Conservation (phyloP, 2,888 invertebrate species). For the Chirona hameri region DNA sequence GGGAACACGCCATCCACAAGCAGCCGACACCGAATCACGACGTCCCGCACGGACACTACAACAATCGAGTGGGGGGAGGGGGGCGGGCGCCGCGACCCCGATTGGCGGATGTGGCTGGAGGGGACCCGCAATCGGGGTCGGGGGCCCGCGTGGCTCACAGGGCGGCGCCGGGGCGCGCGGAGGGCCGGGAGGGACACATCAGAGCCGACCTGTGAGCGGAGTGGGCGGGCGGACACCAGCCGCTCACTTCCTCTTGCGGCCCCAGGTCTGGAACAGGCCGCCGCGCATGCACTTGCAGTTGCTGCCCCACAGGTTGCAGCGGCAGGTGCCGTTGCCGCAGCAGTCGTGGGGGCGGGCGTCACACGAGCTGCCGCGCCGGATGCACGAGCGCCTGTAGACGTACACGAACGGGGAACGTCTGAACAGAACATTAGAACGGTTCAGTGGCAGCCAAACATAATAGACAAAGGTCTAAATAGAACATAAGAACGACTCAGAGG, state of each 20-base stretch:
- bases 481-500: too few relatives aligned
- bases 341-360: constrained; percentile 80
- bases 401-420: constrained; percentile 7
- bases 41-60: too few relatives aligned
- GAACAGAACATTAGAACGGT: not conserved
- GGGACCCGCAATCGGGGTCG: constrained; percentile 2
- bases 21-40: too few relatives aligned
- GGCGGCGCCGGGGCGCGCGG: not conserved
- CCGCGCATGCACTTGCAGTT: constrained; percentile 83
- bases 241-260: not conserved
- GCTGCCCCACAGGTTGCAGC: constrained; percentile 84
- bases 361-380: constrained; percentile 75
- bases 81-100: not conserved
- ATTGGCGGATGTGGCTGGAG: constrained; percentile 22
- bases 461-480: too few relatives aligned
- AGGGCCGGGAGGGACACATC: not conserved
- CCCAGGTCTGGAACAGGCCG: constrained; percentile 62
- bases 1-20: too few relatives aligned
- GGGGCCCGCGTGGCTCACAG: not conserved
- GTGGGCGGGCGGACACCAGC: not conserved
- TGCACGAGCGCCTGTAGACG: constrained; percentile 52
- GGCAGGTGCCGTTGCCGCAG: constrained; percentile 78
- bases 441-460: not conserved
- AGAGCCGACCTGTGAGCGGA: not conserved
- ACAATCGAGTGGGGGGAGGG: not conserved